Evolutionary conservation across 92 coral and sea anemone genomes (phyloP), one percentile per base, ranked within the genome.

Genomic region (Virgularia gustaviana): DNA sequence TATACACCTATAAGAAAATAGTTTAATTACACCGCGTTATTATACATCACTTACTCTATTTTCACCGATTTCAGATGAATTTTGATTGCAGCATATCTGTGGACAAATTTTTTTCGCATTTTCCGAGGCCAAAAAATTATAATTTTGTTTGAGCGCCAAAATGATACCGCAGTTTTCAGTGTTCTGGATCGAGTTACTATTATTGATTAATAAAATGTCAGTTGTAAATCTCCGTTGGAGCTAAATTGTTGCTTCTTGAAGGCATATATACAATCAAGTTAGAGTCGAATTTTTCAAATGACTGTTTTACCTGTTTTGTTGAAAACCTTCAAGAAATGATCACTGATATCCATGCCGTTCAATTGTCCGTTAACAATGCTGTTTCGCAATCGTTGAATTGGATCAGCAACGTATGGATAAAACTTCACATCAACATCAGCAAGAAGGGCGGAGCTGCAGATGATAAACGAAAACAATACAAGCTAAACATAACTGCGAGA

Each of bases 301-400:
- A 43, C 20, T 43, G 1, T 22, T 43, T 31, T 32, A 49, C 75
- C 75, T 51, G 75, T 68, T 33, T 68, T 68, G 39, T 68, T 68
- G 33, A 68, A 68, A 6, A 68, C 75, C 33, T 68, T 68, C 18
- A 68, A 49, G 61, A 68, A 68, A 19, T 68, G 32, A 32, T 49
- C 75, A 68, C 51, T 61, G n/a, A 68, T 42, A 27, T 68, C 75
- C 75, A 68, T 68, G 35, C 75, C 75, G 38, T 68, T 68, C 45
- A 68, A 18, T 32, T 49, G 61, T 31, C 75, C 75, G 22, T 49
- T 35, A 55, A 68, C 30, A 18, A 68, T 68, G 55, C 75, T 68
- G 43, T 38, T 49, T 33, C 55, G 31, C 31, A 68, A 33, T 0
- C 75, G 61, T 51, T 68, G 75, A 37, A 68, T 68, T 16, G 75